These are phyloP conservation scores for Pissodes strobi DNA, from an alignment of 1,140 invertebrate genomes.

Conservation along the genomic window DNA sequence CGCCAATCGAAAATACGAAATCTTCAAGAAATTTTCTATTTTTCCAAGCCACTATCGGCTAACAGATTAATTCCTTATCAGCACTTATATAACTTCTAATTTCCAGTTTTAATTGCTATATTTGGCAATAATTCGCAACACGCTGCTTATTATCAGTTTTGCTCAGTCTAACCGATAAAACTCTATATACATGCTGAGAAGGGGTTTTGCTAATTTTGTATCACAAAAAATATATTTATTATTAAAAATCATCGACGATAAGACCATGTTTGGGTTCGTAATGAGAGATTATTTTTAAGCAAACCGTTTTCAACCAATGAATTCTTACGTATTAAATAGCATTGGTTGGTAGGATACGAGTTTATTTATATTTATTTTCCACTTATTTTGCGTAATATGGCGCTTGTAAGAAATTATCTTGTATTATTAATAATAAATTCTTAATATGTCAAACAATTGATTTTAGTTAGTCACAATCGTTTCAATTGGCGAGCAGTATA, in stretches of 20 bases:
- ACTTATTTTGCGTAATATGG: too few species aligned
- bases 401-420: too few species aligned
- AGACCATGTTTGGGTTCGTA: slow-evolving; percentile 9
- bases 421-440: too few species aligned
- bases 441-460: too few species aligned
- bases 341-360: too few species aligned
- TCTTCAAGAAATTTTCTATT: slow-evolving; percentile 13
- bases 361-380: too few species aligned
- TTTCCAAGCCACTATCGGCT: neutral
- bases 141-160: slow-evolving; percentile 14
- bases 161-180: slow-evolving; percentile 22
- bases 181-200: slow-evolving; percentile 15
- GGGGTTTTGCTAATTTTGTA: neutral
- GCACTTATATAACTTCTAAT: slow-evolving; percentile 20
- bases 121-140: slow-evolving; percentile 22
- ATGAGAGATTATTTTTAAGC: slow-evolving; percentile 1
- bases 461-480: too few species aligned
- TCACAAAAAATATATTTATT: slow-evolving; percentile 17
- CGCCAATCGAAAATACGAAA: neutral
- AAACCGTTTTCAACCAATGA: too few species aligned
- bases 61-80: slow-evolving; percentile 2
- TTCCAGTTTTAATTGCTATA: slow-evolving; percentile 19
- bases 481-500: too few species aligned
- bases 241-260: slow-evolving; percentile 9
- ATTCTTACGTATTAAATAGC: too few species aligned